Evolutionary conservation across 1,140 invertebrate species (phyloP), one percentile per base, ranked within the genome.

Genomic region (Maniola jurtina): DNA sequence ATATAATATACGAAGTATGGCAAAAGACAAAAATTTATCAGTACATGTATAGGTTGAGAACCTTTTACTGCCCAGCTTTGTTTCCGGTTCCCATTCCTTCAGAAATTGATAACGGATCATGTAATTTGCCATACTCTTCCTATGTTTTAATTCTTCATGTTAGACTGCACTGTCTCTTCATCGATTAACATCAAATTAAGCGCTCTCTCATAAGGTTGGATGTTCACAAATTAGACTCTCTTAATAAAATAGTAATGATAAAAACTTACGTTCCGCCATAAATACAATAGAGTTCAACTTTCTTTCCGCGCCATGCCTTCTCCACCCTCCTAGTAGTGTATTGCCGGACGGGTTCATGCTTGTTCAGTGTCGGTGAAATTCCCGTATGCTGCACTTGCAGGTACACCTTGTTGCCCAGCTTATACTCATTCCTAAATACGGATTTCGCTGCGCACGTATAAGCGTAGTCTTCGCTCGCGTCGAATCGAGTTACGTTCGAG

Each of bases 361-460:
- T 96, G 79, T 97, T 97, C 79, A 95, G 94, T 33, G 93, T 92
- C 0, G 95, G 93, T 1, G 95, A 94, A 5, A 94, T 93, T 2
- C 96, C 96, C 6, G 94, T 94, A 57, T 94, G 93, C 16, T 94
- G 92, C 13, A 98, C 97, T 61, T 95, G 93, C 25, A 99, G 80
- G 34, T 95, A 90, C 5, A 96, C 94, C 74, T 94, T 94, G 81
- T 97, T 98, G 38, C 97, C 97, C 6, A 98, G 86, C 91, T 98
- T 98, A 86, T 98, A 98, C 84, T 97, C 97, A 80, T 95, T 97
- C 74, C 96, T 94, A 81, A 97, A 97, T 0, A 95, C 89, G 0
- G 96, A 97, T 42, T 96, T 96, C 0, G 97, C 97, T 5, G 96
- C 95, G 79, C 97, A 99, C 52, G 96, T 96, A 81, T 99, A 99